phyloP scores from a whole-genome alignment of 2,888 invertebrate species.

The Sinhomidia bicolor region DNA sequence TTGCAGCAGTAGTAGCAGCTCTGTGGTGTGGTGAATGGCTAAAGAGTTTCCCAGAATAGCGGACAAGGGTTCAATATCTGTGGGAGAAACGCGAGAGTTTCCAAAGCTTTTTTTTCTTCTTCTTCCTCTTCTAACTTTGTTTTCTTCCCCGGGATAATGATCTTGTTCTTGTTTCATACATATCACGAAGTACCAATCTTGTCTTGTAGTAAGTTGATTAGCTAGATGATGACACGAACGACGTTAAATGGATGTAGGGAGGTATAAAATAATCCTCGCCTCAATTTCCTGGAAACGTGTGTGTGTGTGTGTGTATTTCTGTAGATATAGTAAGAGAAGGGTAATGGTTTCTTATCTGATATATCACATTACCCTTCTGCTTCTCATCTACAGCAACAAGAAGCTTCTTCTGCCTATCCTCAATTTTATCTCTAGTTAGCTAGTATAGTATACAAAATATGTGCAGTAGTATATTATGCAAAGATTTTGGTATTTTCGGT shows the following conservation, averaged over 20 bases:
- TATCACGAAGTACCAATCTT: constrained; percentile 55
- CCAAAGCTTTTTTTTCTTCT: no score
- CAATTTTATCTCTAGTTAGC: background rate
- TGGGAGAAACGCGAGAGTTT: background rate
- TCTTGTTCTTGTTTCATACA: constrained; percentile 54
- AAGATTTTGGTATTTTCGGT: background rate
- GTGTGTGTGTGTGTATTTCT: background rate
- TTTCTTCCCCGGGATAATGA: constrained; percentile 55
- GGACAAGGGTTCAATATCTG: background rate
- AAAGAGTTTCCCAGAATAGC: background rate
- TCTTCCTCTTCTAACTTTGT: constrained; percentile 59
- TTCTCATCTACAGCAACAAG: background rate
- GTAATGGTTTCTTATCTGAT: constrained; percentile 7
- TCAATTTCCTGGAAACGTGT: background rate
- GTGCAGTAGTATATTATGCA: background rate
- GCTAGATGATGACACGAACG: constrained; percentile 59
- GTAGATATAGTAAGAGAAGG: background rate
- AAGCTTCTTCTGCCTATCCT: background rate
- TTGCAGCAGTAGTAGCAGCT: background rate
- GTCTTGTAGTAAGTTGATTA: constrained; percentile 60
- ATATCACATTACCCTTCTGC: background rate
- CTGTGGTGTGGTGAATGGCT: background rate
- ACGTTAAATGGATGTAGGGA: constrained; percentile 32
- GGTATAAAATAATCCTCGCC: constrained; percentile 1
- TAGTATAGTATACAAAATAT: background rate